Base-by-base conservation (phyloP, 2,888 invertebrate genomes). In the Coenonympha glycerion region DNA sequence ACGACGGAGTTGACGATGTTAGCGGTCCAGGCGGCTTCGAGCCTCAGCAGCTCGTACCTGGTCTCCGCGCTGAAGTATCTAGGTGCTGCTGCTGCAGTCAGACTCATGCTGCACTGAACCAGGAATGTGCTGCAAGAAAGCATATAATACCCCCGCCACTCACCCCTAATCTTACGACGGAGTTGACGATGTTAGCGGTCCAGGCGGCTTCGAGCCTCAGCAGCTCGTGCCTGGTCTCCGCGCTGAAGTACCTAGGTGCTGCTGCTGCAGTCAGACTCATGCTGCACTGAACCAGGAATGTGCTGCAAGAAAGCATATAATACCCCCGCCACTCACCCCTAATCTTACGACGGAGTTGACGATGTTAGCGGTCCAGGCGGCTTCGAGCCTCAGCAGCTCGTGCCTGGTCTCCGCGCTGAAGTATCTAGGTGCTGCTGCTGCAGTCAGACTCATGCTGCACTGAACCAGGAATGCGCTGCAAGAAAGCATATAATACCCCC, bases 1-100 rank as follows among this genome's bases (percentile, higher is more conserved):
- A 94, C 93, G 64, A 98, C 95, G 58, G 97, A 95, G 61, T 94
- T 93, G 76, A 97, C 96, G 57, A 97, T 95, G 57, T 96, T 94
- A 60, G 93, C 92, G 72, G 98, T 97, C 97, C 98, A 99, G 50
- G 97, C 96, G 61, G 95, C 95, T 86, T 98, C 98, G 58, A 99
- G 93, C 68, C 95, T 90, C 66, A 97, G 88, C 66, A 98, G 87
- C 69, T 97, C 97, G 70, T 94, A 94, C 15, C 96, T 88, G 9
- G 96, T 96, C 85, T 98, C 98, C 6, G 97, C 94, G 61, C 95
- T 96, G 77, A 98, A 91, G 87, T 97, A 97, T 55, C 94, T 85
- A 53, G 67, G 64, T 45, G 52, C 56, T 56, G 44, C 58, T 39
- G 60, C 62, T 62, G 61, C 63, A 60, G 47, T 60, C 55, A 21